Evolutionary conservation across 2,797 vertebrate genomes (phyloP).

Genomic region (Aldrovandia affinis): DNA sequence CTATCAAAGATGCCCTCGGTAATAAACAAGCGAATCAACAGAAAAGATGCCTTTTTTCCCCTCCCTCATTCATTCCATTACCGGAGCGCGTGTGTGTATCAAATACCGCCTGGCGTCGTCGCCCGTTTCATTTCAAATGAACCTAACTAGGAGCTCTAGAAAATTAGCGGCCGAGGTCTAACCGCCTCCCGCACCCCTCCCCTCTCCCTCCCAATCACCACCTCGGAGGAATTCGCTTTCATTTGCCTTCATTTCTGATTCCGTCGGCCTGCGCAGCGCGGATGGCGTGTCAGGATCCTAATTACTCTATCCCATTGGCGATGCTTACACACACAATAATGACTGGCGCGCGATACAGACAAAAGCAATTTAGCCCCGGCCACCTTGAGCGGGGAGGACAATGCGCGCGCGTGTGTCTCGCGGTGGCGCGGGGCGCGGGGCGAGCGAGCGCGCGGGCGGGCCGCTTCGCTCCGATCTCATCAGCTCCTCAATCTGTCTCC

Average conservation of each 20-base stretch:
- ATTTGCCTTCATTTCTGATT: constrained; percentile 63
- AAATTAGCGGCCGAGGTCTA: constrained; percentile 52
- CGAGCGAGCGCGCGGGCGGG: neutral
- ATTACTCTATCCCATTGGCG: constrained; percentile 60
- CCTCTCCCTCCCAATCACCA: constrained; percentile 46
- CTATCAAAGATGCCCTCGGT: constrained; percentile 60
- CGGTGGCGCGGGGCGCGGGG: too few relatives aligned
- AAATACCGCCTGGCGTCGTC: constrained; percentile 44
- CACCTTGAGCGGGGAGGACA: constrained; percentile 57
- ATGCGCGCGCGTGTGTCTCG: too few relatives aligned
- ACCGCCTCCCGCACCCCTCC: constrained; percentile 39
- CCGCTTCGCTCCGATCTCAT: constrained; percentile 14
- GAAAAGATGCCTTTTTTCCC: constrained; percentile 59
- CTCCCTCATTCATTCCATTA: constrained; percentile 59
- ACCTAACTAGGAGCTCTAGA: constrained; percentile 60
- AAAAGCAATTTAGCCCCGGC: constrained; percentile 63
- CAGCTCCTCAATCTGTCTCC: constrained; percentile 19
- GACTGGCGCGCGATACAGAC: constrained; percentile 57
- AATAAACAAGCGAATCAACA: constrained; percentile 66
- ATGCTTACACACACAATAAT: constrained; percentile 58
- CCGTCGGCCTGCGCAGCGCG: constrained; percentile 52
- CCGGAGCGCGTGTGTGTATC: constrained; percentile 51
- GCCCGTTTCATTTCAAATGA: constrained; percentile 60
- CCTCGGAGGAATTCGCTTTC: constrained; percentile 60
- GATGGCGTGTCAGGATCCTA: constrained; percentile 62